Conservation (phyloP, 2,797 vertebrate species). For the Semaprochilodus insignis region DNA sequence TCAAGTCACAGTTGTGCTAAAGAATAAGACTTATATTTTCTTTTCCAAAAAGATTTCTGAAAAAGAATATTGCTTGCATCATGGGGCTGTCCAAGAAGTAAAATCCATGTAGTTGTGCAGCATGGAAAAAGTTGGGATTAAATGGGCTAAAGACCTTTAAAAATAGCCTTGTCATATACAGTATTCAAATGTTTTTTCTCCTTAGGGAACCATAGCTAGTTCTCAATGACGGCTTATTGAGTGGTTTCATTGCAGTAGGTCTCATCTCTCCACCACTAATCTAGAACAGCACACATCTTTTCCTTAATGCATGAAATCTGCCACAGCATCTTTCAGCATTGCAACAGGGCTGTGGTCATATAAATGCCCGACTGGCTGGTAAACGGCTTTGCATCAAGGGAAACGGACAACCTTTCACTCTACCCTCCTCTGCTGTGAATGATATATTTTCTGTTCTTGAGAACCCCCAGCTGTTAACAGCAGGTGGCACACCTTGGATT, state of each 20-base stretch:
- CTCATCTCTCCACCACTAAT: neutral
- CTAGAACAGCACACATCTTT: neutral
- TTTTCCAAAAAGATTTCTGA: too few species aligned
- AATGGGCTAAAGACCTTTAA: too few species aligned
- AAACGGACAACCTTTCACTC: neutral
- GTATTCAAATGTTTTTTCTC: too few species aligned
- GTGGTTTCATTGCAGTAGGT: neutral
- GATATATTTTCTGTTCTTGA: slow-evolving; percentile 7
- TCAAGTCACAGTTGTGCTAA: too few species aligned
- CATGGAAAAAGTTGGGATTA: too few species aligned
- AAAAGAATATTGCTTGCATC: too few species aligned
- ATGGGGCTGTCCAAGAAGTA: too few species aligned
- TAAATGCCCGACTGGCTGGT: neutral
- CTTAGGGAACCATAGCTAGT: too few species aligned
- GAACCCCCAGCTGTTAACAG: neutral
- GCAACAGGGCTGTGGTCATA: neutral
- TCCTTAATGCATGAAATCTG: slow-evolving; percentile 15
- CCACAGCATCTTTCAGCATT: neutral
- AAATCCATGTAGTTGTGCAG: too few species aligned
- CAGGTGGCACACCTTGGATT: neutral
- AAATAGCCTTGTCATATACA: too few species aligned
- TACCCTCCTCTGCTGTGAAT: neutral
- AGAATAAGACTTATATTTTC: too few species aligned
- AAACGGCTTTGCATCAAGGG: neutral
- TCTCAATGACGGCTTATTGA: too few species aligned